Conservation (phyloP, 2,797 vertebrate species). For the Crax fasciolata region DNA sequence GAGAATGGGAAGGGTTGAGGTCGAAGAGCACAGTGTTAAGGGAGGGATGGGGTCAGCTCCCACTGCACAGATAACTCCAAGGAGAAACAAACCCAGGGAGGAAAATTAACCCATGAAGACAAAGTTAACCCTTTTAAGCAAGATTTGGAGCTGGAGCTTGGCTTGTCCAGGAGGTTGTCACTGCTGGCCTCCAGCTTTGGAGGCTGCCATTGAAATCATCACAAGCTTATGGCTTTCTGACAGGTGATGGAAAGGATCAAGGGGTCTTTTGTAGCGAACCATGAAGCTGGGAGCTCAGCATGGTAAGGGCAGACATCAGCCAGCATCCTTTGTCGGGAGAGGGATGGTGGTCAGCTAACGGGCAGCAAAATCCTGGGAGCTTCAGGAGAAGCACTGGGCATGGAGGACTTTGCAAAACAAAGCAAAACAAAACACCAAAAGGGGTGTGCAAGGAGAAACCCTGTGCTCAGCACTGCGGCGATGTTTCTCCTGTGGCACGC, state of each 20-base stretch:
- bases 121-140: background rate
- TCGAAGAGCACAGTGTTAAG: background rate
- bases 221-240: background rate
- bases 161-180: background rate
- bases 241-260: background rate
- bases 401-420: background rate
- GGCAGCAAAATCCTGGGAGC: rapidly evolving
- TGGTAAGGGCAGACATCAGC: background rate
- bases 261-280: background rate
- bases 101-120: background rate
- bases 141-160: background rate
- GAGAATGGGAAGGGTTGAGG: background rate
- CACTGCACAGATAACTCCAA: background rate
- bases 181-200: background rate
- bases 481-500: rapidly evolving
- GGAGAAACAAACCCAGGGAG: background rate
- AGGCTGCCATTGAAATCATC: background rate
- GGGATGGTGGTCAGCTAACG: rapidly evolving
- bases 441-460: rapidly evolving
- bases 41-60: background rate
- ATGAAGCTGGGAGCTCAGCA: rapidly evolving
- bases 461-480: background rate
- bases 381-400: background rate
- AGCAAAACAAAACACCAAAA: no score
- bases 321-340: background rate